Percentiles rank a stretch among this genome's conserved stretches.
phyloP scores from a whole-genome alignment of 2,888 invertebrate genomes.

The Erannis defoliaria region DNA sequence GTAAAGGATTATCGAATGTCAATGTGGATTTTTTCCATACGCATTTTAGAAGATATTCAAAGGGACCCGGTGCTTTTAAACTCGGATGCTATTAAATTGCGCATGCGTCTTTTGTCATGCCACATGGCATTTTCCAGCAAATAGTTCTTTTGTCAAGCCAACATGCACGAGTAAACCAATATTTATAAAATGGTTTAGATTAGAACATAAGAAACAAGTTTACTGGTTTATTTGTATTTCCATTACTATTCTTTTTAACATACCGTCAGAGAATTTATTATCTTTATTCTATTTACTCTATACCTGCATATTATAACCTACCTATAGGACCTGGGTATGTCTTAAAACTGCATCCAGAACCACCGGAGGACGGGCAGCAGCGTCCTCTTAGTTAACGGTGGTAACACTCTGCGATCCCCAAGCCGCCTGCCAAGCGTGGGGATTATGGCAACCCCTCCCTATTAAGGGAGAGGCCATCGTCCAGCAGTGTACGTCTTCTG shows the following conservation, averaged over 20 bases:
- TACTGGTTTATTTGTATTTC: no score
- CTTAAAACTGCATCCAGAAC: no score
- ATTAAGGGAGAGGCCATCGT: no score
- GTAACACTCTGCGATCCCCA: no score
- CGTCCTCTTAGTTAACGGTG: no score
- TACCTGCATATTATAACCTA: no score
- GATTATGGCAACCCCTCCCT: no score
- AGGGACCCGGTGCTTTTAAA: slow-evolving; percentile 73
- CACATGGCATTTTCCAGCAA: slow-evolving; percentile 84
- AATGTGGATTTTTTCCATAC: slow-evolving; percentile 76
- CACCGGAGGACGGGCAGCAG: no score
- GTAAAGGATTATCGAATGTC: slow-evolving; percentile 86
- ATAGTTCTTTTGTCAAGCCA: slow-evolving; percentile 74
- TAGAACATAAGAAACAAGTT: slow-evolving; percentile 10
- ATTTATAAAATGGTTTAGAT: background rate
- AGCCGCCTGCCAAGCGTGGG: no score
- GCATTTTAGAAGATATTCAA: slow-evolving; percentile 73
- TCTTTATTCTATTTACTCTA: no score
- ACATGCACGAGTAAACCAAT: slow-evolving; percentile 66
- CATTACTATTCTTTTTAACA: background rate
- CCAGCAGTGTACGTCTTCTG: no score
- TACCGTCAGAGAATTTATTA: background rate
- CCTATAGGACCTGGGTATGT: no score
- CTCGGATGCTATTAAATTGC: slow-evolving; percentile 85
- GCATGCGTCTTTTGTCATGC: slow-evolving; percentile 79